phyloP scores from a whole-genome alignment of 2,888 invertebrate genomes.

The Molanna angustata region DNA sequence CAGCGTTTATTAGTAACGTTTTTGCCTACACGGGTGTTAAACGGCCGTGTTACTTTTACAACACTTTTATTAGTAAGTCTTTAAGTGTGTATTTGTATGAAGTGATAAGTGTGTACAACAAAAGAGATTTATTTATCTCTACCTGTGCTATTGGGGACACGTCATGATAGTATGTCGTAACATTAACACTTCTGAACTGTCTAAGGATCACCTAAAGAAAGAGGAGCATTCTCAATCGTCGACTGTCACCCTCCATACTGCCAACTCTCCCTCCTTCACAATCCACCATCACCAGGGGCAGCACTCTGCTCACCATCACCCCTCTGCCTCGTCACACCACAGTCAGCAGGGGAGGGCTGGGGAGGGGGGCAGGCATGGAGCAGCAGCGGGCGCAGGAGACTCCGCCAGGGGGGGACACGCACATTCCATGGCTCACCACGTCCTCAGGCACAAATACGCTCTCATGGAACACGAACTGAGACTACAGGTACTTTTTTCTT shows the following conservation, averaged over 20 bases:
- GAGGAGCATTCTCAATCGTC: slow-evolving; percentile 16
- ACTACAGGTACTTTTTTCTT: slow-evolving; percentile 42
- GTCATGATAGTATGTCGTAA: too few relatives aligned
- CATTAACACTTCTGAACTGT: too few relatives aligned
- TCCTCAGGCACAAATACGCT: slow-evolving; percentile 50
- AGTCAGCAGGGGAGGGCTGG: too few relatives aligned
- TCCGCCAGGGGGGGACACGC: neutral
- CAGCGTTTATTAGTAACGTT: too few relatives aligned
- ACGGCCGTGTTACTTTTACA: too few relatives aligned
- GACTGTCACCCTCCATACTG: slow-evolving; percentile 19
- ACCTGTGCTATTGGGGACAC: too few relatives aligned
- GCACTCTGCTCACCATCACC: slow-evolving; percentile 42
- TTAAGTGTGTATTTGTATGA: too few relatives aligned
- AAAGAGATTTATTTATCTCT: too few relatives aligned
- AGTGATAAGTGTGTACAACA: too few relatives aligned
- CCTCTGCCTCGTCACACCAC: slow-evolving; percentile 32
- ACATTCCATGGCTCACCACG: slow-evolving; percentile 25
- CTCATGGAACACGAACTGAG: slow-evolving; percentile 51
- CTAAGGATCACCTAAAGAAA: slow-evolving; percentile 23
- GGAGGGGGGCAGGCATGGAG: slow-evolving; percentile 1
- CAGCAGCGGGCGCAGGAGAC: neutral
- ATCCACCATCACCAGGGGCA: slow-evolving; percentile 18
- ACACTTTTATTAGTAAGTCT: too few relatives aligned
- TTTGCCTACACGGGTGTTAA: too few relatives aligned
- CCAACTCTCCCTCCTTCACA: slow-evolving; percentile 24